Evolutionary conservation across 2,888 invertebrate species (phyloP).

Genomic region (Drosophila infuscata): DNA sequence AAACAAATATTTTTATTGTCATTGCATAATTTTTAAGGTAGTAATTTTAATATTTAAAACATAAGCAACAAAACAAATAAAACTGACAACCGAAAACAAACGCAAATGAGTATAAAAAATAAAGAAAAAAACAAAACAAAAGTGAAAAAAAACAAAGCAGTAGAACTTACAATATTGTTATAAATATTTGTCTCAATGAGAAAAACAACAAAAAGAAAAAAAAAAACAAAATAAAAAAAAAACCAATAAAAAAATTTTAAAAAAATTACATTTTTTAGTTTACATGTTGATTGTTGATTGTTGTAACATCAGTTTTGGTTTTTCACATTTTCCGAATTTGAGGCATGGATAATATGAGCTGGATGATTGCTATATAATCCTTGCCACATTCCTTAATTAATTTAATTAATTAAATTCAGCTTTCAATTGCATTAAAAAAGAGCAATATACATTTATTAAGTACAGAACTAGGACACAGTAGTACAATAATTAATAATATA

Average conservation of each 20-base stretch:
- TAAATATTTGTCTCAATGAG: slow-evolving; percentile 81
- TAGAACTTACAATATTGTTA: slow-evolving; percentile 79
- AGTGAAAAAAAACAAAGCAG: slow-evolving; percentile 44
- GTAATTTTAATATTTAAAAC: slow-evolving; percentile 74
- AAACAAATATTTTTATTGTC: slow-evolving; percentile 74
- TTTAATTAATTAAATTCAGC: background rate
- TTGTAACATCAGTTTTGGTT: background rate
- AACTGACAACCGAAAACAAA: slow-evolving; percentile 45
- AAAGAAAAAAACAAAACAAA: slow-evolving; percentile 21
- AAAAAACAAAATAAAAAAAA: slow-evolving; percentile 52
- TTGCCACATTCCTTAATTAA: no score
- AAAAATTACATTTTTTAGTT: slow-evolving; percentile 6
- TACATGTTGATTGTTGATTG: no score
- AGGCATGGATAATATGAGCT: background rate
- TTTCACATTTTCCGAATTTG: background rate
- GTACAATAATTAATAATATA: slow-evolving; percentile 5
- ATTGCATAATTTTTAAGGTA: slow-evolving; percentile 79
- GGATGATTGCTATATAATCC: background rate
- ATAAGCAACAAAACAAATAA: slow-evolving; percentile 67
- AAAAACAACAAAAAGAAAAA: slow-evolving; percentile 57
- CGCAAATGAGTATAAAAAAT: slow-evolving; percentile 36
- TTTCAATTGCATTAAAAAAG: background rate
- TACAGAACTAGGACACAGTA: slow-evolving; percentile 7
- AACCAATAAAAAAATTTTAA: slow-evolving; percentile 43
- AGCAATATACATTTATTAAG: slow-evolving; percentile 37